Evolutionary conservation across 2,797 vertebrate genomes (phyloP), one percentile per base, ranked within the genome.

Genomic region (Poeciliopsis gracilis): DNA sequence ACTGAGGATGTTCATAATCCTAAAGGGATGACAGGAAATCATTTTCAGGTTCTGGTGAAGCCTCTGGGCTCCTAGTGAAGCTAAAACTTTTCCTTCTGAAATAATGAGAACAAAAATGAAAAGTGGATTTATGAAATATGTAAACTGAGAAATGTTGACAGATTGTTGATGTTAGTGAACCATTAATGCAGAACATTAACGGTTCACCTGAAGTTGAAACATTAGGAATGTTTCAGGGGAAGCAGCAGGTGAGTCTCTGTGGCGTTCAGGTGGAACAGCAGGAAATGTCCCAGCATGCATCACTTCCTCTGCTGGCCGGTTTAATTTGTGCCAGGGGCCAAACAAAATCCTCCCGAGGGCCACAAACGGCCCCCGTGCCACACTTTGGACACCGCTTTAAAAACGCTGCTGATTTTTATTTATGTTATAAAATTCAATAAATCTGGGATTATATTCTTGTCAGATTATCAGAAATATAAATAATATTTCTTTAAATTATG

Each of bases 211-310:
- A 16, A 2, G 28, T 2, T 61, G 15, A 61, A 15, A 61, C 2
- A 33, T 61, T 0, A 16, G 57, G 15, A 61, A 15, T 18, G 5
- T 61, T 33, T 15, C 5, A 61, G 11, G 28, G 16, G 55, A 16
- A 18, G 28, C 16, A 33, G 13, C 33, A 33, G 13, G 15, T 61
- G 30, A 61, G 59, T 30, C 28, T 13, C n/a, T 57, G 25, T 13
- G 4, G 4, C 12, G 4, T 36, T 36, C 36, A 36, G 36, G 36
- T 5, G 36, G 5, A 5, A 69, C 28, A 20, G 10, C 49, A 75
- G 6, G 7, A 81, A 77, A 77, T 51, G 87, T 87, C 91, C 78
- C 79, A 82, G 74, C 84, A 84, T 79, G 84, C 84, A 71, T 55
- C 53, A 55, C 20, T 51, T 20, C 20, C 20, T 51, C 5, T 51